These are phyloP conservation scores for Thermophis baileyi DNA, from an alignment of 2,113 vertebrate species.

Conservation along the genomic window DNA sequence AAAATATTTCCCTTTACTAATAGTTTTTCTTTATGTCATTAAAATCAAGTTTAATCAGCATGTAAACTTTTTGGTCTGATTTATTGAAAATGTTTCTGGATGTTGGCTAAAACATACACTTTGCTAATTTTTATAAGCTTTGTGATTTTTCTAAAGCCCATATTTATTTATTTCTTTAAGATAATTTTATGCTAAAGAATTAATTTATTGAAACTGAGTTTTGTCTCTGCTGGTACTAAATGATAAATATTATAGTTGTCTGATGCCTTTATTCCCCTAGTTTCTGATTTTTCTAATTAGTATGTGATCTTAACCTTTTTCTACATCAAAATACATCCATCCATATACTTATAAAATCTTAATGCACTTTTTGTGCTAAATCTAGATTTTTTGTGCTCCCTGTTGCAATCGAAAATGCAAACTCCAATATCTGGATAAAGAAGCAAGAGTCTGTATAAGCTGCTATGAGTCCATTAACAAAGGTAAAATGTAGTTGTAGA, in stretches of 20 bases:
- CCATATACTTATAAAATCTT: constrained; percentile 11
- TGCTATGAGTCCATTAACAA: constrained; percentile 85
- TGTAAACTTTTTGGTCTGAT: neutral
- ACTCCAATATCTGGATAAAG: constrained; percentile 91
- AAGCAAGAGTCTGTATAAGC: constrained; percentile 89
- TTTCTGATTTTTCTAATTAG: neutral
- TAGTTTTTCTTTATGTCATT: neutral
- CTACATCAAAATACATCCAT: neutral
- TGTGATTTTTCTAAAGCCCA: neutral
- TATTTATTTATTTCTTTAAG: neutral
- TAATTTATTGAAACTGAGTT: neutral
- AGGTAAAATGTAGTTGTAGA: constrained; percentile 72
- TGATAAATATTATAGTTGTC: neutral
- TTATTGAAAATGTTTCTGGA: neutral
- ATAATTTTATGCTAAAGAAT: neutral
- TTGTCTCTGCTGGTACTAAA: neutral
- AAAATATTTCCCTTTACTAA: neutral
- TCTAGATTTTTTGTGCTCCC: constrained; percentile 87
- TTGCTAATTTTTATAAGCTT: neutral
- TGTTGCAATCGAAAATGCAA: constrained; percentile 93
- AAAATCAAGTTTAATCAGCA: neutral
- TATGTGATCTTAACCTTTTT: neutral
- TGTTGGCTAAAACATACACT: neutral
- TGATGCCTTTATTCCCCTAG: neutral
- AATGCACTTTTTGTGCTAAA: constrained; percentile 35